Evolutionary conservation across 2,113 vertebrate genomes (phyloP).

Genomic region (Melanerpes formicivorus): DNA sequence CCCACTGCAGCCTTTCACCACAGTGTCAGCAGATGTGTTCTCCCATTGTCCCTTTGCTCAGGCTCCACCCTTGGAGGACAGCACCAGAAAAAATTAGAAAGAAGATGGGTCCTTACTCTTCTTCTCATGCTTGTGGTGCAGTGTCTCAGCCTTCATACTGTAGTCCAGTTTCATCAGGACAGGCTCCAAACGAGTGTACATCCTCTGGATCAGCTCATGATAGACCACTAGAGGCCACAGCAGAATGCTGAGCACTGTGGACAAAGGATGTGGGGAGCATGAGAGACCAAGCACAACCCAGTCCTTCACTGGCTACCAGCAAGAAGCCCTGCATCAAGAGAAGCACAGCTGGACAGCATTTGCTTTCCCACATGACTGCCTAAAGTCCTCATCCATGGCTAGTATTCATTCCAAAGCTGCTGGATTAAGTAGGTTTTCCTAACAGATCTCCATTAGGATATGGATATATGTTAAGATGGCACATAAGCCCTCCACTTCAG

Average conservation of each 20-base stretch:
- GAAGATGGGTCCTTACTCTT: conserved; percentile 83
- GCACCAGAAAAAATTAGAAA: background rate
- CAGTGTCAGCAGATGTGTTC: background rate
- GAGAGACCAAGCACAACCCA: background rate
- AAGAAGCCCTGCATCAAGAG: background rate
- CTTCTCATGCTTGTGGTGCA: conserved; percentile 93
- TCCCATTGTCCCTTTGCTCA: background rate
- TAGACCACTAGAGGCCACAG: conserved; percentile 98
- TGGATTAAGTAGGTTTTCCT: background rate
- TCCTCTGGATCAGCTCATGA: conserved; percentile 96
- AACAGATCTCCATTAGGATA: background rate
- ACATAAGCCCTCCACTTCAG: background rate
- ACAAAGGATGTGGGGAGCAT: background rate
- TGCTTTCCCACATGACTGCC: background rate
- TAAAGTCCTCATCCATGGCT: background rate
- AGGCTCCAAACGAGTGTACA: conserved; percentile 97
- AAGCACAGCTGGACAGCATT: background rate
- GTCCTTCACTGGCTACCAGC: background rate
- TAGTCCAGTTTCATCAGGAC: conserved; percentile 99
- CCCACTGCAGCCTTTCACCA: background rate
- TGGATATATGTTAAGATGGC: background rate
- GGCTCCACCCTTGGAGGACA: background rate
- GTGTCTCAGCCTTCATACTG: conserved; percentile 96
- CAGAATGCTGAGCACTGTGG: conserved; percentile 91
- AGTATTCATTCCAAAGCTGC: background rate